Conservation (phyloP, 1,140 invertebrate species). For the Polyergus mexicanus region DNA sequence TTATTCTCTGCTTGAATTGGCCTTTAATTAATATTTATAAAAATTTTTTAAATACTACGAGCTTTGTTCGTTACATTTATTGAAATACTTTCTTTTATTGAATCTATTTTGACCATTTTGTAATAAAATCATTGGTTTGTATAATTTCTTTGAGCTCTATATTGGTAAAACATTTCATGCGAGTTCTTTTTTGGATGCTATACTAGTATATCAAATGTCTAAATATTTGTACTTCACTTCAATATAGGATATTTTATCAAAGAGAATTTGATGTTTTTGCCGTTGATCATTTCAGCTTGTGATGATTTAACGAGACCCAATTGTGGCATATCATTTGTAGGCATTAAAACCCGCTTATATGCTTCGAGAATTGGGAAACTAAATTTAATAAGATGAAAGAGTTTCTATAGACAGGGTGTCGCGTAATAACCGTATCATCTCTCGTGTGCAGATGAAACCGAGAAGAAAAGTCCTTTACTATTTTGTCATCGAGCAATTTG, state of each 20-base stretch:
- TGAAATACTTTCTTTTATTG: background rate
- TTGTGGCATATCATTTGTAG: background rate
- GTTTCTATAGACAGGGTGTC: no score
- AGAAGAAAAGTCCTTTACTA: no score
- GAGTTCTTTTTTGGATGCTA: background rate
- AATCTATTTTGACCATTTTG: background rate
- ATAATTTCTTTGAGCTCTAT: constrained; percentile 1
- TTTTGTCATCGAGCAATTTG: no score
- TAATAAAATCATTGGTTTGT: background rate
- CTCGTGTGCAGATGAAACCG: no score
- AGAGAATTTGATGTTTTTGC: background rate
- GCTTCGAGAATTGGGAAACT: background rate
- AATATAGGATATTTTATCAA: background rate
- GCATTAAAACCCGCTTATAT: background rate
- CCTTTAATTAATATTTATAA: no score
- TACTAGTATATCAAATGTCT: background rate
- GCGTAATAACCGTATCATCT: no score
- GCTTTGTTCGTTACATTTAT: no score
- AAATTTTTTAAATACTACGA: no score
- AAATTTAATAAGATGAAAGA: constrained; percentile 3
- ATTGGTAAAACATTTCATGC: constrained; percentile 1
- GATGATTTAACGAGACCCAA: constrained; percentile 18
- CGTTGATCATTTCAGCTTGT: constrained; percentile 1
- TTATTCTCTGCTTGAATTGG: no score
- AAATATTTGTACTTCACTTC: background rate